Evolutionary conservation across 2,113 vertebrate genomes (phyloP), one percentile per base, ranked within the genome.

Genomic region (Sakesphorus luctuosus): DNA sequence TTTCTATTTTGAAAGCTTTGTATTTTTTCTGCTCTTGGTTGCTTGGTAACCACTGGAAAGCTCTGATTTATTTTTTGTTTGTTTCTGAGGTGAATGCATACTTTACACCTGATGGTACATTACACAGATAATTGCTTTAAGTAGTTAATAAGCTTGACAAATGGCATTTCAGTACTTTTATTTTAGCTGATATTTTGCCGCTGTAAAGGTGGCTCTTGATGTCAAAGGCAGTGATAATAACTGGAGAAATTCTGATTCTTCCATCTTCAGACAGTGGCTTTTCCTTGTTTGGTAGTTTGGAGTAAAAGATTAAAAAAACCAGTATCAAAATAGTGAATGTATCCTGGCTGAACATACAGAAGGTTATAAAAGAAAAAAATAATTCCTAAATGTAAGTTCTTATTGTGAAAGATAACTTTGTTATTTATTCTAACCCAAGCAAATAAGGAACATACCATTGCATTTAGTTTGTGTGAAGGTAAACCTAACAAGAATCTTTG

Each of bases 21-120:
- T 76, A 73, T 59, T 95, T 84, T 93, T 96, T 89, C 84, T 95
- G 44, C 46, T 90, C 82, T 62, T 91, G 85, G 94, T 97, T 97
- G 95, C 96, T 93, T 96, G 67, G 96, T 88, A 94, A 95, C 96
- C 31, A 66, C 40, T 73, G 52, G 75, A 90, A 76, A 73, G 53
- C 63, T 88, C 79, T 73, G 74, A 52, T 63, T 83, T 55, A 52
- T 9, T 74, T 18, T 72, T 84, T 87, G 21, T 47, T 26, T 28
- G 17, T 46, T 63, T 49, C 36, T 46, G 44, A 80, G 81, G 82
- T 93, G 82, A 87, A 87, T 80, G 46, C 62, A 38, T 91, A 49
- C 53, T 92, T 94, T 90, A 85, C 53, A 90, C 75, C 85, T 90
- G 47, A 63, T 84, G 56, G 71, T 73, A 69, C 67, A 58, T 92